Base-by-base conservation (phyloP, 2,797 vertebrate genomes). In the Enoplosus armatus region DNA sequence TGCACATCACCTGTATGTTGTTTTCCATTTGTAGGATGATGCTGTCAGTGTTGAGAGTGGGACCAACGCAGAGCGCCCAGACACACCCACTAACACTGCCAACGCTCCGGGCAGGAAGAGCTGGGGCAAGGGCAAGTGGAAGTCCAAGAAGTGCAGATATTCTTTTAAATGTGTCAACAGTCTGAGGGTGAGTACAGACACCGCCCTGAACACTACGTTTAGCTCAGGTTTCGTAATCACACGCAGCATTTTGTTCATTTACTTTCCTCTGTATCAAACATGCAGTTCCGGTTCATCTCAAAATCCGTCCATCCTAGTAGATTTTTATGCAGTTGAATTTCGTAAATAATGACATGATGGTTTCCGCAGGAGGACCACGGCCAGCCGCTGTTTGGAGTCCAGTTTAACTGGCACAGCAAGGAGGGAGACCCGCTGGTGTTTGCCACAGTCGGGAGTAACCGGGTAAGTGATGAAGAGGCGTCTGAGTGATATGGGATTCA, bases 401-500 rank as follows among this genome's bases (percentile, higher is more conserved):
- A 99, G 84, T 99, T 99, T 87, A 99, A 99, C 92, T 99, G 98
- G 98, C 97, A 99, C 92, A 99, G 98, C 91, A 99, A 99, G 90
- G 98, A 99, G 93, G 98, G 98, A 14, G 98, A 99, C 91, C 98
- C 98, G 0, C 93, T 99, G 60, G 98, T 99, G 87, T 99, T 99
- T 74, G 98, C 98, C 64, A 99, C 98, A 11, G 98, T 99, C 0
- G 98, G 98, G 75, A 99, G 98, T 88, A 99, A 99, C 94, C 94
- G 98, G 93, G 98, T 99, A 83, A 96, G 96, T 92, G 8, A 10
- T 5, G 35, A 24, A 1, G 5, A 39, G 1, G 9, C 16, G 35
- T 4, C 18, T 35, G 43, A 33, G 20, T 0, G 1, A 22, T 8
- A 7, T 8, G 4, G 4, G 6, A 20, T 1, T 41, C 2, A 0